Evolutionary conservation across 2,113 vertebrate genomes (phyloP).

Genomic region (Carassius auratus): DNA sequence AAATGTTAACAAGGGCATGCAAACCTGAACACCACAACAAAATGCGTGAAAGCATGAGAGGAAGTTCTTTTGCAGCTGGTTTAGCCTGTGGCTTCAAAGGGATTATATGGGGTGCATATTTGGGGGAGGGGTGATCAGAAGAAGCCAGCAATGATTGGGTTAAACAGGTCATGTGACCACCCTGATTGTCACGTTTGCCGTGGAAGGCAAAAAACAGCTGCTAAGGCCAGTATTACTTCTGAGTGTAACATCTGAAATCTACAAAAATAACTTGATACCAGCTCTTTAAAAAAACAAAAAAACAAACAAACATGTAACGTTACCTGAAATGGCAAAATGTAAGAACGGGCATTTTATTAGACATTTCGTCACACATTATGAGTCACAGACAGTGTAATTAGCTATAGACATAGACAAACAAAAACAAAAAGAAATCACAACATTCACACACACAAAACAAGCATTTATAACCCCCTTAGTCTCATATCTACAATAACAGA

Average conservation of each 20-base stretch:
- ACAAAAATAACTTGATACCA: background rate
- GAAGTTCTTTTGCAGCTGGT: conserved; percentile 37
- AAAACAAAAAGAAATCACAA: background rate
- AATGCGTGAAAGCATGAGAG: background rate
- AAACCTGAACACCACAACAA: background rate
- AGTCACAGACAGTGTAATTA: conserved; percentile 22
- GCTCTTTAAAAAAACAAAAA: conserved; percentile 4
- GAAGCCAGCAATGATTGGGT: conserved; percentile 39
- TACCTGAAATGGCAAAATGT: background rate
- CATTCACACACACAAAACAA: no score
- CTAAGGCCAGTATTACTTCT: conserved; percentile 37
- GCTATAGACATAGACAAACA: background rate
- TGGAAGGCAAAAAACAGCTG: conserved; percentile 52
- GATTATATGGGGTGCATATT: conserved; percentile 40
- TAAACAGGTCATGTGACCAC: conserved; percentile 43
- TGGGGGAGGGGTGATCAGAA: conserved; percentile 49
- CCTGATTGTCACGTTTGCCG: conserved; percentile 47
- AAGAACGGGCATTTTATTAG: conserved; percentile 11
- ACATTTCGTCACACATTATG: background rate
- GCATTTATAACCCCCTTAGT: background rate
- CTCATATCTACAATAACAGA: background rate
- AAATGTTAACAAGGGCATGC: background rate
- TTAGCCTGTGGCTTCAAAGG: conserved; percentile 39
- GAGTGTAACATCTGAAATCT: background rate
- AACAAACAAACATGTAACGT: background rate